Evolutionary conservation across 2,797 vertebrate genomes (phyloP), one percentile per base, ranked within the genome.

Genomic region (Babyrousa celebensis): DNA sequence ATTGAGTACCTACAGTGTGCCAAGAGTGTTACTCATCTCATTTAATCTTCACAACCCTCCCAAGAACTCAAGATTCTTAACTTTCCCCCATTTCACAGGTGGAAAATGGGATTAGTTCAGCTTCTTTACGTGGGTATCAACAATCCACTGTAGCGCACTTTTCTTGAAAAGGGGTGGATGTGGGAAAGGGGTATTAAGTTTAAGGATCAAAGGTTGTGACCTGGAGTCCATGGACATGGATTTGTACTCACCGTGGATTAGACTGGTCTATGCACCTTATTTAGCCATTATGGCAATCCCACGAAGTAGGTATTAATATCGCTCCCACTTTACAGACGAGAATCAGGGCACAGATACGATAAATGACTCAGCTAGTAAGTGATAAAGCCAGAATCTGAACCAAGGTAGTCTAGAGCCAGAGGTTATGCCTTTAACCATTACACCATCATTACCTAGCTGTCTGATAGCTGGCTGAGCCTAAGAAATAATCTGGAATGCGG

Each of bases 321-420:
- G 75, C 84, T 91, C 54, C 60, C 58, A 60, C 56, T 80, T 82
- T 78, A 77, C 36, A 54, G 63, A 70, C 70, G 67, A 86, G 56
- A 90, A 60, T 25, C 21, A 71, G 56, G 67, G 18, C 10, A 65
- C 56, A 95, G 82, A 80, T 80, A 94, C 85, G 72, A 40, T 43
- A 80, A 58, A n/a, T 23, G 10, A 48, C 25, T 48, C 10, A 18
- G 27, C 23, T 23, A 48, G 74, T 95, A 36, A 86, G 40, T 40
- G 29, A 25, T 27, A 78, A 67, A 58, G 52, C 52, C 70, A 91
- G 54, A 68, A 65, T 78, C 63, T 88, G 29, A 83, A 78, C 25
- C 67, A 92, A 77, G 36, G n/a, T 79, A 84, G 25, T 32, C 25
- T 65, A 36, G 56, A 58, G 32, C 29, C 36, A 85, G 84, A 92